phyloP scores from a whole-genome alignment of 2,888 invertebrate genomes.

The Rhamnusium bicolor region DNA sequence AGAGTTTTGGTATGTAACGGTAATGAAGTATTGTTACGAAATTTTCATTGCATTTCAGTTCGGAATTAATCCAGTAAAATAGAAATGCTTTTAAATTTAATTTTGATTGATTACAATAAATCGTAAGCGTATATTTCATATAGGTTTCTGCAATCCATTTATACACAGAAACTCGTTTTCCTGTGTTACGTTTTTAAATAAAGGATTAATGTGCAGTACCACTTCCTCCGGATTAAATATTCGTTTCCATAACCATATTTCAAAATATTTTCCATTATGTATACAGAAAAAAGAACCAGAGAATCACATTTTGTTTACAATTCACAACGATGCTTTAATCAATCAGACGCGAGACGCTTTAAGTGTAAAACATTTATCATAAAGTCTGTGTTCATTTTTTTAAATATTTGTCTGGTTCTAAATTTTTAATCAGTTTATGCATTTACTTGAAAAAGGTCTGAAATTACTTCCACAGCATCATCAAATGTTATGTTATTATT shows the following conservation, averaged over 20 bases:
- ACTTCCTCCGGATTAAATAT: neutral
- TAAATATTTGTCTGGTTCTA: neutral
- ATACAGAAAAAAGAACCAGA: neutral
- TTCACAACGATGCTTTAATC: neutral
- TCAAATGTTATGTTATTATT: too few relatives aligned
- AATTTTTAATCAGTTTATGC: neutral
- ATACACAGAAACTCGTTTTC: neutral
- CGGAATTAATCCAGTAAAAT: neutral
- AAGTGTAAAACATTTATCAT: too few relatives aligned
- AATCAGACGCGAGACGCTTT: neutral
- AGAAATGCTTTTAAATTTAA: neutral
- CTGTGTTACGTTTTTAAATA: neutral
- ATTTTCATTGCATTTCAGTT: neutral
- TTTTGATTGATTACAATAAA: neutral
- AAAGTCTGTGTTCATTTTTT: neutral
- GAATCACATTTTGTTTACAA: neutral
- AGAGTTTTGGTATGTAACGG: too few relatives aligned
- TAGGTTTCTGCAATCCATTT: neutral
- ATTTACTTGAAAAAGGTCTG: too few relatives aligned
- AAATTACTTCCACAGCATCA: too few relatives aligned
- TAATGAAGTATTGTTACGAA: neutral
- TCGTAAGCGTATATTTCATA: neutral
- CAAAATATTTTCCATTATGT: neutral
- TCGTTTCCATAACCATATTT: neutral
- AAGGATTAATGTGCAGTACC: neutral